Evolutionary conservation across 2,797 vertebrate species (phyloP), one percentile per base, ranked within the genome.

Genomic region (Decapterus maruadsi): DNA sequence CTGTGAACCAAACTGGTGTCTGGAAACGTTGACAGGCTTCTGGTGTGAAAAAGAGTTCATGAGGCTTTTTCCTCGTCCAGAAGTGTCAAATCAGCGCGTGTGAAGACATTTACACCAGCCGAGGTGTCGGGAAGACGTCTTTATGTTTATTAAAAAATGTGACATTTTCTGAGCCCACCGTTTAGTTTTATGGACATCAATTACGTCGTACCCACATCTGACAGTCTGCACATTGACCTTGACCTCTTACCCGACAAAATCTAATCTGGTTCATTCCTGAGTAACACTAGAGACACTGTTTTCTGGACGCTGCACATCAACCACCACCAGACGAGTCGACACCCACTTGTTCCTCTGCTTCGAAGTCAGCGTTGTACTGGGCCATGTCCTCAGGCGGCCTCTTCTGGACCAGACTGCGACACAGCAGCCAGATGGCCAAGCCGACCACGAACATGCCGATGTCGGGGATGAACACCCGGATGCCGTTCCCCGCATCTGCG

Each of bases 371-470:
- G 87, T 98, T 99, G 94, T 96, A 95, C 70, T 96, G 97, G 0
- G 95, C 97, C 93, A 97, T 95, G 36, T 97, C 97, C 85, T 98
- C 97, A 0, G 92, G 89, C 9, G 92, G 68, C 45, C 96, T 95
- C 88, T 97, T 97, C 90, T 96, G 97, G 70, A 96, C 95, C 85
- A 98, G 91, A 81, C 95, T 98, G 88, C 97, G 96, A 88, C 98
- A 99, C 92, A 99, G 66, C 63, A 99, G 95, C 98, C 97, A 99
- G 83, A 96, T 96, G 70, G 95, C 90, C 92, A 99, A 88, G 57
- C 98, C 96, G 2, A 94, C 96, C 81, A 97, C 81, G 89, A 98
- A 99, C 97, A 99, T 98, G 82, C 97, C 97, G 9, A 99, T 97
- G 84, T 99, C 98, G 4, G 98, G 98, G 74, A 97, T 92, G 90